phyloP scores from a whole-genome alignment of 2,113 vertebrate species.

The Sakesphorus luctuosus region DNA sequence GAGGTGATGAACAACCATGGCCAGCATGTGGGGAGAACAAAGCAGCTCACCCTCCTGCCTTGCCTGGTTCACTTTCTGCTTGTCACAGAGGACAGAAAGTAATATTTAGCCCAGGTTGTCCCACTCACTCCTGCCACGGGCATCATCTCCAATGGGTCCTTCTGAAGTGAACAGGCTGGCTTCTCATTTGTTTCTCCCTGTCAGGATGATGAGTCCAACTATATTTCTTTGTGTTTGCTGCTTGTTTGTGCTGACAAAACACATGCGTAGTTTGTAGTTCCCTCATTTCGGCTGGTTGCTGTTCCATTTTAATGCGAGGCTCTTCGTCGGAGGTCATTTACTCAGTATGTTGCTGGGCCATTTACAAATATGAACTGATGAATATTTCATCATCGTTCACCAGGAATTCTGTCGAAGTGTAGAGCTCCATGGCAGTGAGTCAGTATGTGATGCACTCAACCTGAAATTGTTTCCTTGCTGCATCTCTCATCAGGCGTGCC shows the following conservation, averaged over 20 bases:
- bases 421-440: constrained; percentile 29
- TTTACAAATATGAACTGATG: constrained; percentile 65
- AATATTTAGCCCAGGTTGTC: neutral
- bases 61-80: neutral
- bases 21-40: neutral
- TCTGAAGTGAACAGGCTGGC: neutral
- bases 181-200: constrained; percentile 48
- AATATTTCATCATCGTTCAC: constrained; percentile 73
- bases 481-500: neutral
- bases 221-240: constrained; percentile 51
- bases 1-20: neutral
- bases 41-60: neutral
- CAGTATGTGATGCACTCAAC: neutral
- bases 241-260: constrained; percentile 66
- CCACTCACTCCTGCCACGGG: neutral
- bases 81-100: neutral
- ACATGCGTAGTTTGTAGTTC: constrained; percentile 53
- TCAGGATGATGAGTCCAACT: constrained; percentile 24
- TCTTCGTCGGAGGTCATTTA: constrained; percentile 54
- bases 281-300: constrained; percentile 20
- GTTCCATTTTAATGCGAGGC: constrained; percentile 39
- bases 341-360: constrained; percentile 49
- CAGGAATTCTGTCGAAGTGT: constrained; percentile 52
- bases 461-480: constrained; percentile 5
- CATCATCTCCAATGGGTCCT: neutral